Evolutionary conservation across 23 tunicate genomes (phyloP), one percentile per base, ranked within the genome.

Genomic region (Botrylloides violaceus): DNA sequence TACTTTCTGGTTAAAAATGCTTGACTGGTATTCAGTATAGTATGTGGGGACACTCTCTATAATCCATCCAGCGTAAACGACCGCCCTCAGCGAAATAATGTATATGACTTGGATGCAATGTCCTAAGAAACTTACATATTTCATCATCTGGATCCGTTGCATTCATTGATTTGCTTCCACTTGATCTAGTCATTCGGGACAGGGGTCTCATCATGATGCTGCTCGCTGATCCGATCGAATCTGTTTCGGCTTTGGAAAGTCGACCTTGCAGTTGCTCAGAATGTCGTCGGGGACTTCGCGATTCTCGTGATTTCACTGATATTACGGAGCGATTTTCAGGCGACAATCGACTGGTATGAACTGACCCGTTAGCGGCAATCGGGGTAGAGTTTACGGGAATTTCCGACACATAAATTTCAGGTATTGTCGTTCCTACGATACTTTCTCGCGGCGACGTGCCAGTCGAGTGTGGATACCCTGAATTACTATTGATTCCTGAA

Each of bases 151-250:
- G 74, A 68, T 68, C 74, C 25, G 7, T 43, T 43, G 37, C 1
- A 7, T 22, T 68, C 4, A 23, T 28, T 24, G 58, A 37, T 39
- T 68, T 35, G 15, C 49, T 37, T 68, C 74, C 74, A 43, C 58
- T 37, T 43, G 74, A 68, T 68, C 1, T 39, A 37, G 56, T 68
- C 28, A 23, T 30, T 20, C 74, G 56, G 22, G 74, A 68, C 18
- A 9, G 22, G 21, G 58, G 3, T 43, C 74, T 27, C 20, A 29
- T 31, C 25, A 43, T 43, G 25, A 68, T 36, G 47, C 74, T 68
- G 24, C 49, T 37, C 15, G 74, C 74, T 68, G 74, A 68, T 4
- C 74, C 74, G 4, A 68, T 68, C 4, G 74, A 68, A 37, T 68
- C 74, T 4, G 58, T 19, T 9, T 68, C 74, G 15, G 49, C 74